Evolutionary conservation across 2,113 vertebrate genomes (phyloP), one percentile per base, ranked within the genome.

Genomic region (Cacatua alba): DNA sequence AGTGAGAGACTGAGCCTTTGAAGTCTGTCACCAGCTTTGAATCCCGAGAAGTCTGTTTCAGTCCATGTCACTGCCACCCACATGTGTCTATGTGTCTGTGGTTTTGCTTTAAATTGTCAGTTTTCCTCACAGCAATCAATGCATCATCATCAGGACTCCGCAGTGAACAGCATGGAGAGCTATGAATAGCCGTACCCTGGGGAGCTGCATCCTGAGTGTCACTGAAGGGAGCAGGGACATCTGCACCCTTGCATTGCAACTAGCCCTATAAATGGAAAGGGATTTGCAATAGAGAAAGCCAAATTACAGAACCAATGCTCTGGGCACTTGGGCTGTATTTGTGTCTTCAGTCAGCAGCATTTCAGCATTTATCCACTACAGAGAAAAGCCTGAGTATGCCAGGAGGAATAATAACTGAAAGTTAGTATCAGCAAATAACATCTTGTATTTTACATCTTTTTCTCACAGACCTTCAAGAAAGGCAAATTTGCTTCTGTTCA

Each of bases 71-170:
- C 86, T 0, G 6, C 95, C 92, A 96, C 96, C 95, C 94, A 94
- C 92, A 55, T 77, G 43, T 84, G 92, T 91, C 83, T 96, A 86
- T 86, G 72, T 0, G 20, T 92, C 95, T 96, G 92, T 94, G 94
- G 88, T 93, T 97, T 96, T 76, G 28, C 80, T 95, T 86, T 93
- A 96, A 96, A 97, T 92, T 96, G 94, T 84, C 77, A 57, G 77
- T 81, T 96, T 97, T 94, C 92, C 83, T 95, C 91, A 46, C 2
- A 7, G 74, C 69, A 92, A 95, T 82, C 90, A 86, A 92, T 88
- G 94, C 29, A 71, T 82, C 88, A 57, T 92, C 4, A 0, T 62
- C 44, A 92, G 77, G 52, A 75, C 81, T 93, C 63, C 48, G 48
- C 82, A 91, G 48, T 7, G 44, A 94, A 6, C 44, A 90, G 52